A percentile compares a stretch with the other conserved stretches of the same genome.
phyloP scores from a whole-genome alignment of 2,113 vertebrate species.

The Craseonycteris thonglongyai region DNA sequence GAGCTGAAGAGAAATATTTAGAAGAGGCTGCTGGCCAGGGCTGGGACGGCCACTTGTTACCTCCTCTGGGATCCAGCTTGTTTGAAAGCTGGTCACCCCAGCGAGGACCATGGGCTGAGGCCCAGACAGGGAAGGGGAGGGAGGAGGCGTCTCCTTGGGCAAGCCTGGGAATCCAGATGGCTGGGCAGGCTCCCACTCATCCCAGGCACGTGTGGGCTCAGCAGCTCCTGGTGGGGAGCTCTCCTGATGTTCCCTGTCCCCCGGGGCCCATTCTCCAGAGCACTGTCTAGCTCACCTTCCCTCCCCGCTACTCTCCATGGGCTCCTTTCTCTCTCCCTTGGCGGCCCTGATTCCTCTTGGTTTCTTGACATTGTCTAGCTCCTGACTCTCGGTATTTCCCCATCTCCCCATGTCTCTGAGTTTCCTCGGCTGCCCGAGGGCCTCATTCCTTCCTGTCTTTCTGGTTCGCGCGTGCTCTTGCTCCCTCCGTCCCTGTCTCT shows the following conservation, averaged over 20 bases:
- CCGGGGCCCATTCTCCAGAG: too few species aligned
- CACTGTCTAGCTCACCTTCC: background rate
- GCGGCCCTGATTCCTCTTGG: background rate
- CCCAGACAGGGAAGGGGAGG: background rate
- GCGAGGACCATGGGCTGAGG: background rate
- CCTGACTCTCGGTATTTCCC: background rate
- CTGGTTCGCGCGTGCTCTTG: background rate
- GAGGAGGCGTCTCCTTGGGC: background rate
- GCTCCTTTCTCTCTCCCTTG: background rate
- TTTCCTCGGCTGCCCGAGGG: background rate
- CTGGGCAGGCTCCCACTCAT: background rate
- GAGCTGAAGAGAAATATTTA: background rate
- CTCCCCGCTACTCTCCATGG: background rate
- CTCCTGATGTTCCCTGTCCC: background rate
- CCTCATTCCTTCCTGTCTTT: background rate
- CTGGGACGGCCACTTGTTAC: background rate
- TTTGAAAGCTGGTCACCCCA: constrained; percentile 17
- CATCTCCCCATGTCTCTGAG: background rate
- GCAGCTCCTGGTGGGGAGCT: fast-evolving
- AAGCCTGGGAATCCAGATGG: background rate
- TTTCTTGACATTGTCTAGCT: background rate
- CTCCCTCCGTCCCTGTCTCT: background rate
- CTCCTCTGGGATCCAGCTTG: background rate
- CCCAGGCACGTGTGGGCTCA: background rate
- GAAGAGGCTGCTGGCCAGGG: background rate